Evolutionary conservation across 2,113 vertebrate genomes (phyloP), one percentile per base, ranked within the genome.

Genomic region (Daphoenositta chrysoptera): DNA sequence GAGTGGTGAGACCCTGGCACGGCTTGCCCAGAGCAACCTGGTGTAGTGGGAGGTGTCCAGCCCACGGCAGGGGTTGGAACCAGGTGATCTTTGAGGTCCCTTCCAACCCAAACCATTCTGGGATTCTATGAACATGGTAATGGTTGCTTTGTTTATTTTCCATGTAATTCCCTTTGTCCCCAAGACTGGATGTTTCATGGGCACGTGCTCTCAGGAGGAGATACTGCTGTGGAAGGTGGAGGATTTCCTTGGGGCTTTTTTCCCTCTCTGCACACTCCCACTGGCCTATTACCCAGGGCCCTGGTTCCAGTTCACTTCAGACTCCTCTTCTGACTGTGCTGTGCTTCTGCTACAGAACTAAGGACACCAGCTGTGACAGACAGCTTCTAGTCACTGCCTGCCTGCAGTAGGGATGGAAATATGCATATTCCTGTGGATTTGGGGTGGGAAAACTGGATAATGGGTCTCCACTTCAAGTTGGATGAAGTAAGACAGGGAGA

Each of bases 161-260:
- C 19, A 0, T 39, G 24, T 45, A 40, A 37, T 64, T 71, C 26
- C n/a, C 23, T 27, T 50, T 71, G 28, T 78, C 18, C 19, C 37
- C 22, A 64, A 37, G 24, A 18, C 22, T 56, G 15, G 37, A 16
- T 58, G 33, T 60, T 85, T 37, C 18, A 10, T 15, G 14, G 69
- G 21, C 14, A 4, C 1, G 3, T 11, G 7, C 50, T 80, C 30
- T 53, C 27, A 53, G 50, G 23, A 77, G 10, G 45, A 21, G 16
- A 30, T 15, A 16, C 16, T 80, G 45, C 42, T 83, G 58, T 27
- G 33, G 16, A 44, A 47, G 16, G 8, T 56, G 15, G 30, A 20
- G 9, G 8, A 3, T 19, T 39, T 51, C 13, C 17, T 58, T 31
- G 8, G 3, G 2, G 0, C 10, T 4, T 15, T 76, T 30, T 4